These are phyloP conservation scores for Acromyrmex echinatior DNA, from an alignment of 1,140 invertebrate species.

Conservation along the genomic window DNA sequence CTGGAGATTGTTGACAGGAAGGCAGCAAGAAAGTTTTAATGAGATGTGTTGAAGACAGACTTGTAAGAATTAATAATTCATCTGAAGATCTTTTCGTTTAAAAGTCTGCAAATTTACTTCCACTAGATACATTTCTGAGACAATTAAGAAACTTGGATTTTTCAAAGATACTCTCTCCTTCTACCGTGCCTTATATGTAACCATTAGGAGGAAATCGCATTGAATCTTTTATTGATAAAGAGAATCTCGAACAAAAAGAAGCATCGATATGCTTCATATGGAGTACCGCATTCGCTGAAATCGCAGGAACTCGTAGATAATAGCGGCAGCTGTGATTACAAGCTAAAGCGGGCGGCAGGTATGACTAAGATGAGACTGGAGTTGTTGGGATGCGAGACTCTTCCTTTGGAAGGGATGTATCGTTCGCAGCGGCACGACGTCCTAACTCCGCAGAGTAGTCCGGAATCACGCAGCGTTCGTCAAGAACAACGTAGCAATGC, in stretches of 20 bases:
- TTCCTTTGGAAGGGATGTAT: slow-evolving; percentile 77
- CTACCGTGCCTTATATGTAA: neutral
- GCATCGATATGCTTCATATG: neutral
- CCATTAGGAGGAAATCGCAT: neutral
- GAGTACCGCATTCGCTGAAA: neutral
- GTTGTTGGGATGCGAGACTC: slow-evolving; percentile 80
- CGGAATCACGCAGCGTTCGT: slow-evolving; percentile 79
- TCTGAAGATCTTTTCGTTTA: neutral
- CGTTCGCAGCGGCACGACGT: slow-evolving; percentile 78
- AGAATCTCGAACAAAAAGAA: neutral
- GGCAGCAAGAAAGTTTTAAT: neutral
- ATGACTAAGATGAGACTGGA: slow-evolving; percentile 77
- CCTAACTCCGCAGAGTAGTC: slow-evolving; percentile 84
- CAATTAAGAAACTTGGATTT: neutral
- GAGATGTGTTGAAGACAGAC: neutral
- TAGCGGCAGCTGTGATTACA: neutral
- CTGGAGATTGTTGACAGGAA: neutral
- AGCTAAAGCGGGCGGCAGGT: neutral
- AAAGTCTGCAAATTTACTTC: neutral
- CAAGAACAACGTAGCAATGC: slow-evolving; percentile 44
- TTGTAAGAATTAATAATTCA: neutral
- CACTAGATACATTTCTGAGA: neutral
- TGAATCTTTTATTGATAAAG: neutral
- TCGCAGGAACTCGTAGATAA: slow-evolving; percentile 19
- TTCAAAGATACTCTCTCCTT: neutral